Evolutionary conservation across 92 coral and sea anemone genomes (phyloP).

Genomic region (Chrysogorgia sp.): DNA sequence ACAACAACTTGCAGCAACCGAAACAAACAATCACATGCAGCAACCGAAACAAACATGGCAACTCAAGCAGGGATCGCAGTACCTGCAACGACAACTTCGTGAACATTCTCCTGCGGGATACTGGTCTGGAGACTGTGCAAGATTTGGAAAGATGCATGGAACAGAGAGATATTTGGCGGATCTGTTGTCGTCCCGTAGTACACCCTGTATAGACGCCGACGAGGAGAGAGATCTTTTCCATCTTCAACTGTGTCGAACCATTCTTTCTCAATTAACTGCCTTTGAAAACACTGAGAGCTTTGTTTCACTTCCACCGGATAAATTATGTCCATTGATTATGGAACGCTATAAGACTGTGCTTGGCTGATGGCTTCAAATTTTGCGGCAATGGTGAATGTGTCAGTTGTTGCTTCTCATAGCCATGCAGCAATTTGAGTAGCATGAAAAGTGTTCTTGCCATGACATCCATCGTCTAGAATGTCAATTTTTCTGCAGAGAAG

Average conservation of each 20-base stretch:
- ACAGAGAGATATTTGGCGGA: too few species aligned
- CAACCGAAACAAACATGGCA: too few species aligned
- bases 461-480: neutral
- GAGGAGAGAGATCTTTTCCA: too few species aligned
- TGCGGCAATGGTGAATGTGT: neutral
- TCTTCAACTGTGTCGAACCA: neutral
- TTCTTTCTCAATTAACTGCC: neutral
- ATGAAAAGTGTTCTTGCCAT: conserved; percentile 15
- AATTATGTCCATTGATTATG: neutral
- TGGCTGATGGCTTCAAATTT: neutral
- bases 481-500: conserved; percentile 25
- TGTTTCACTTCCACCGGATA: neutral
- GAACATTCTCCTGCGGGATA: too few species aligned
- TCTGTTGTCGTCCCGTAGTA: too few species aligned
- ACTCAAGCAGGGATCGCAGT: too few species aligned
- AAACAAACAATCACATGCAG: neutral
- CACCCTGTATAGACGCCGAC: too few species aligned
- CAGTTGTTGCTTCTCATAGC: neutral
- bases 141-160: too few species aligned
- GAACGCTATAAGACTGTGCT: neutral
- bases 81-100: too few species aligned
- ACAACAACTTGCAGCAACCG: neutral
- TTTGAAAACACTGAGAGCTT: neutral
- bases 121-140: too few species aligned
- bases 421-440: too few species aligned